Conservation (phyloP, 2,888 invertebrate species). For the Aporophyla lueneburgensis region DNA sequence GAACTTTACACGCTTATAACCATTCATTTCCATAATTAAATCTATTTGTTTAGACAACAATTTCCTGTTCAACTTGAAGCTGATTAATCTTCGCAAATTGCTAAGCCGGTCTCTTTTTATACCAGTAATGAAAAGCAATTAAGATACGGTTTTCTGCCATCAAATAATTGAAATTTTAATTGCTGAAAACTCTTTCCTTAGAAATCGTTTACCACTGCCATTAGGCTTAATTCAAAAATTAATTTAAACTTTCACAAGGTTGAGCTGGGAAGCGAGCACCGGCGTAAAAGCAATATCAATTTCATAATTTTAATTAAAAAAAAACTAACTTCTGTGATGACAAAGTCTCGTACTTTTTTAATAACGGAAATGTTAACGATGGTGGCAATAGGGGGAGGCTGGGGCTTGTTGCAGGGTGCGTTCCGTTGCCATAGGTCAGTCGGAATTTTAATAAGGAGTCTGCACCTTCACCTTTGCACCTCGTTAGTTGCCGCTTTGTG, state of each 20-base stretch:
- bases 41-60: constrained; percentile 65
- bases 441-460: constrained; percentile 74
- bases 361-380: constrained; percentile 89
- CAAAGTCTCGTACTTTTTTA: constrained; percentile 91
- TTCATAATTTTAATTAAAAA: constrained; percentile 91
- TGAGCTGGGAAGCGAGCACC: constrained; percentile 84
- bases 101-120: constrained; percentile 74
- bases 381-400: constrained; percentile 74
- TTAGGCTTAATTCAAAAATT: constrained; percentile 91
- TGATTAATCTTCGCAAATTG: constrained; percentile 69
- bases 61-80: constrained; percentile 62
- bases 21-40: constrained; percentile 53
- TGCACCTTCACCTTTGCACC: constrained; percentile 65
- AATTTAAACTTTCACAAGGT: constrained; percentile 91
- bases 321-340: constrained; percentile 90
- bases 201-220: constrained; percentile 89
- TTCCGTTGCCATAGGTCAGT: constrained; percentile 69
- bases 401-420: constrained; percentile 64
- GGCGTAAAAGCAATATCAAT: constrained; percentile 90
- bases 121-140: constrained; percentile 83
- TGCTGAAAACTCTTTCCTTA: constrained; percentile 88
- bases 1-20: constrained; percentile 42
- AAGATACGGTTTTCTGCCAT: constrained; percentile 82
- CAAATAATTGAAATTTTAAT: constrained; percentile 88
- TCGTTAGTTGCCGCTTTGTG: constrained; percentile 61